Evolutionary conservation across 2,888 invertebrate species (phyloP), one percentile per base, ranked within the genome.

Genomic region (Ptycholaimellus sp.): DNA sequence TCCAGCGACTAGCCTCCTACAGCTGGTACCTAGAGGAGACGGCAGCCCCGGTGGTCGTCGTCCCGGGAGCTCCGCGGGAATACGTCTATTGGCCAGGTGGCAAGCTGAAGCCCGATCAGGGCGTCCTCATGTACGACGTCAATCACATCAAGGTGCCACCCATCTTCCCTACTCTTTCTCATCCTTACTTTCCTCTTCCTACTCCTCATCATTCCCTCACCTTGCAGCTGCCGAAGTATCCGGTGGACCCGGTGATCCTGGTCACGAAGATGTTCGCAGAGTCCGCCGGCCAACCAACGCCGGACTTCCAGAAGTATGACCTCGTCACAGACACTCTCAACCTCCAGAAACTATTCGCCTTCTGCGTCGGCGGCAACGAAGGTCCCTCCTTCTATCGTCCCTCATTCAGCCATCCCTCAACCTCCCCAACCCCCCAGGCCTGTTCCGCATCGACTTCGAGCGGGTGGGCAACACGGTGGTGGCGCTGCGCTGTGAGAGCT

Each of bases 261-360:
- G 56, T 53, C 6, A 49, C 52, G 18, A 48, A 48, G 32, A 40
- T 44, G 18, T 31, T 49, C 13, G 36, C 47, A 7, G 49, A 48
- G 22, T 50, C 51, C 36, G 44, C 43, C 37, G 51, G 52, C 46
- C 53, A 54, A 36, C 49, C 49, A 22, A 46, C 53, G 19, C n/a
- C n/a, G n/a, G 49, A 56, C 40, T 57, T 56, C 40, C 49, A 48
- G 30, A 46, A 56, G 37, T 56, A 43, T 39, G 52, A 56, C 36
- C 49, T 56, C 39, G 51, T 56, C 42, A 57, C 54, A 7, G 56
- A 56, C 40, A 49, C 52, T n/a, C 47, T 56, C 36, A 56, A 56
- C 41, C 47, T 56, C 16, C 56, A 56, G 42, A 56, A 56, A 40
- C 37, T 56, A 23, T 56, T 56, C 39, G 56, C 56, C 13, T 56